Conservation (phyloP, 92 coral and sea anemone species). For the Epizoanthus rinbou region DNA sequence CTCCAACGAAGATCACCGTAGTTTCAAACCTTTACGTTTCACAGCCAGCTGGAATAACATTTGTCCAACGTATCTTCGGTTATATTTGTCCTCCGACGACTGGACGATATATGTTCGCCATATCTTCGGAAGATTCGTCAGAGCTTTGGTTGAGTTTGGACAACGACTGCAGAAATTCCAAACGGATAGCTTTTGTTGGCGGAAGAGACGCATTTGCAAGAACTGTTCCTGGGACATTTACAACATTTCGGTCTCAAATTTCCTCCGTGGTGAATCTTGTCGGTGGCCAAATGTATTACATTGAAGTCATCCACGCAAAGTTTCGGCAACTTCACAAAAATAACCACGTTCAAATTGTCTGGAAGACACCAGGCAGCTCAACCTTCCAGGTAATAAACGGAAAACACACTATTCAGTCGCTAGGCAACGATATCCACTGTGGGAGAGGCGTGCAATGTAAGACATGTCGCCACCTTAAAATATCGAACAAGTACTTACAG, state of each 20-base stretch:
- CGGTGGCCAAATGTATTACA: background rate
- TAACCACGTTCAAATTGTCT: slow-evolving; percentile 2
- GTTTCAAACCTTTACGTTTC: slow-evolving; percentile 42
- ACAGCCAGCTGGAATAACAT: slow-evolving; percentile 20
- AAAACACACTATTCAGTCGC: slow-evolving; percentile 1
- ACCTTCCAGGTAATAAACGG: background rate
- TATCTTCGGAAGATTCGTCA: slow-evolving; percentile 68
- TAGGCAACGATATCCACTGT: background rate
- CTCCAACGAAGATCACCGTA: slow-evolving; percentile 52
- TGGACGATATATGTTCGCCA: slow-evolving; percentile 63
- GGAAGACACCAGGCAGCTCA: slow-evolving; percentile 30
- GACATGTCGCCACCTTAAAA: slow-evolving; percentile 7
- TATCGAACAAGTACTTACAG: slow-evolving; percentile 3
- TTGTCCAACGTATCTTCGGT: slow-evolving; percentile 68
- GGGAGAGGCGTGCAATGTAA: background rate
- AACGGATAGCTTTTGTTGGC: slow-evolving; percentile 3
- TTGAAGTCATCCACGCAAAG: slow-evolving; percentile 2
- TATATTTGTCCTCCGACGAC: slow-evolving; percentile 60
- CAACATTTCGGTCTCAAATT: background rate
- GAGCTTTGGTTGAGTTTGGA: slow-evolving; percentile 65
- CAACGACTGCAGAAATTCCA: background rate
- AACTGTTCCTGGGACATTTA: background rate
- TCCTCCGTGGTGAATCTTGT: background rate
- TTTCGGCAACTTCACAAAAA: background rate
- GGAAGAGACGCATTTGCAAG: background rate